A percentile compares a stretch with the other conserved stretches of the same genome.
phyloP scores from a whole-genome alignment of 2,797 vertebrate species.

The Chelidonichthys spinosus region DNA sequence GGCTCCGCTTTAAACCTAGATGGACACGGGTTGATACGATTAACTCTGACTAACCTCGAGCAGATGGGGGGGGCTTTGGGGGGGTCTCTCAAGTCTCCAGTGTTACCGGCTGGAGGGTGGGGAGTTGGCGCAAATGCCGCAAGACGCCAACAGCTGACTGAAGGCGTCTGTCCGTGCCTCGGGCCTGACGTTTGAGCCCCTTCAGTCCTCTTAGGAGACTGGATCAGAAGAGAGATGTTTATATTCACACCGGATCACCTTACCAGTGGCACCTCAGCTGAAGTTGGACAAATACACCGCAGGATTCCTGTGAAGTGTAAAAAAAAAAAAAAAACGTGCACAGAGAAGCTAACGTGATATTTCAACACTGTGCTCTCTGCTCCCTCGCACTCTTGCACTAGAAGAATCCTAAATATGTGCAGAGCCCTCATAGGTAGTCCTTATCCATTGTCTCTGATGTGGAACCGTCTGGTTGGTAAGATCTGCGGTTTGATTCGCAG shows the following conservation, averaged over 20 bases:
- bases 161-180: slow-evolving; percentile 62
- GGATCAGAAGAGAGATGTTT: slow-evolving; percentile 75
- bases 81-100: slow-evolving; percentile 43
- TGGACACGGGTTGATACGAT: slow-evolving; percentile 58
- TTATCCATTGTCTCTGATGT: slow-evolving; percentile 4
- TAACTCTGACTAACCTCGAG: slow-evolving; percentile 67
- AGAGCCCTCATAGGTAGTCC: background rate
- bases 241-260: slow-evolving; percentile 74
- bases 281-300: slow-evolving; percentile 68
- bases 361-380: slow-evolving; percentile 15
- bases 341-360: slow-evolving; percentile 39
- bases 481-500: background rate
- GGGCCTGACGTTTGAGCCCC: slow-evolving; percentile 47
- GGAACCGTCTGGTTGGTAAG: slow-evolving; percentile 45
- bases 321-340: slow-evolving; percentile 8
- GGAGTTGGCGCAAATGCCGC: slow-evolving; percentile 42
- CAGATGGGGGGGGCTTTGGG: slow-evolving; percentile 45
- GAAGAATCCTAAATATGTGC: slow-evolving; percentile 50
- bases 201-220: slow-evolving; percentile 59
- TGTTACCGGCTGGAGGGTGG: slow-evolving; percentile 1
- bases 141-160: slow-evolving; percentile 75
- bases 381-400: background rate
- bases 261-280: slow-evolving; percentile 71
- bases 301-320: slow-evolving; percentile 49
- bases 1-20: slow-evolving; percentile 59